Evolutionary conservation across 2,113 vertebrate species (phyloP).

Genomic region (Xiphophorus hellerii): DNA sequence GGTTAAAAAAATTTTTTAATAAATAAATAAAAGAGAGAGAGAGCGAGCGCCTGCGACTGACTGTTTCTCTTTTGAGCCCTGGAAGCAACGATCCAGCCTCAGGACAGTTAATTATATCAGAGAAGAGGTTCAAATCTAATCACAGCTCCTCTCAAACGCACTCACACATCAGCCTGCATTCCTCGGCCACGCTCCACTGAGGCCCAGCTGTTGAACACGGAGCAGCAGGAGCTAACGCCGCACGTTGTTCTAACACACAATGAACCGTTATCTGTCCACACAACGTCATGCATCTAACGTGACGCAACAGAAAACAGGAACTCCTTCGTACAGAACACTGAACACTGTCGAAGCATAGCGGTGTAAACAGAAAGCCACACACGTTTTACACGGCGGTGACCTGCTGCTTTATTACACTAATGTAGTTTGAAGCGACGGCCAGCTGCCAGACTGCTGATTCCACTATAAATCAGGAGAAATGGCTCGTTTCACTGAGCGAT

Average conservation of each 20-base stretch:
- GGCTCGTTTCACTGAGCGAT: too few relatives aligned
- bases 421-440: too few relatives aligned
- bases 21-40: too few relatives aligned
- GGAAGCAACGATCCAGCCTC: not conserved
- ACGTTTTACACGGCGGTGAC: too few relatives aligned
- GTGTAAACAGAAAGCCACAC: too few relatives aligned
- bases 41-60: not conserved
- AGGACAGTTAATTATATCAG: constrained; percentile 42
- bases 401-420: too few relatives aligned
- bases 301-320: not conserved
- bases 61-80: not conserved
- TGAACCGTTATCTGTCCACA: not conserved
- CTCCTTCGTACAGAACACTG: not conserved
- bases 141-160: constrained; percentile 25
- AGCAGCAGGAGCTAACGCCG: not conserved
- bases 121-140: constrained; percentile 55
- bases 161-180: constrained; percentile 44
- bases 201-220: constrained; percentile 28
- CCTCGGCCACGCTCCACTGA: constrained; percentile 42
- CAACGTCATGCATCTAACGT: not conserved
- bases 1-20: too few relatives aligned
- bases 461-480: too few relatives aligned
- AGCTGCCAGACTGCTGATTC: too few relatives aligned
- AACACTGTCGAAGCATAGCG: too few relatives aligned
- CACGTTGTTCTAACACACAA: not conserved